Evolutionary conservation across 2,113 vertebrate genomes (phyloP).

Genomic region (Gymnarchus niloticus): DNA sequence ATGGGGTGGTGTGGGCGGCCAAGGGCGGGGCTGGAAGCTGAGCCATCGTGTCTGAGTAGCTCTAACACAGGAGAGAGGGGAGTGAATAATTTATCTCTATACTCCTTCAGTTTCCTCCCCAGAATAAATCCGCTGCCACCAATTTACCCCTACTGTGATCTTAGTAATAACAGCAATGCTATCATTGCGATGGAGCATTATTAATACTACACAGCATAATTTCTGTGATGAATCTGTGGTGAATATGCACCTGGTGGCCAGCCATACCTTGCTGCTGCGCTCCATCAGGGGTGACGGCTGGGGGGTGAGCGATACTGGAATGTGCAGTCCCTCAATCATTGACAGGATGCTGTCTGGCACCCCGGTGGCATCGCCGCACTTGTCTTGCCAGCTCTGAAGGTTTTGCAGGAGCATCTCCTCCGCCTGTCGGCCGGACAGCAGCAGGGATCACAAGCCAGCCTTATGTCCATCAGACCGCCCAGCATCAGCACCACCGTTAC

Average conservation of each 20-base stretch:
- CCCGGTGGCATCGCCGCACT: constrained; percentile 77
- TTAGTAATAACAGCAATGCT: not conserved
- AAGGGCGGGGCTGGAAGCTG: constrained; percentile 71
- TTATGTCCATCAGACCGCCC: not conserved
- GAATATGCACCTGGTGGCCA: not conserved
- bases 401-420: constrained; percentile 71
- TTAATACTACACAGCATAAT: not conserved
- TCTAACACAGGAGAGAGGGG: constrained; percentile 38
- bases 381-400: constrained; percentile 83
- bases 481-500: not conserved
- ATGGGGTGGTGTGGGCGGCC: constrained; percentile 73
- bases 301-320: constrained; percentile 68
- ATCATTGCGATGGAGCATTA: not conserved
- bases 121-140: not conserved
- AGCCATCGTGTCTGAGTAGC: constrained; percentile 43
- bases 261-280: constrained; percentile 69
- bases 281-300: constrained; percentile 76
- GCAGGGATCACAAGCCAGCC: not conserved
- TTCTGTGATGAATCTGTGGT: not conserved
- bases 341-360: constrained; percentile 76
- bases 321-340: constrained; percentile 82
- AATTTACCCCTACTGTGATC: not conserved
- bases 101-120: not conserved
- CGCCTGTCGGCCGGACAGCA: constrained; percentile 51
- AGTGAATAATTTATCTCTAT: not conserved